Percentiles rank a stretch among this genome's conserved stretches.
Evolutionary conservation across 2,888 invertebrate genomes (phyloP).

Genomic region (Artemia sinica): DNA sequence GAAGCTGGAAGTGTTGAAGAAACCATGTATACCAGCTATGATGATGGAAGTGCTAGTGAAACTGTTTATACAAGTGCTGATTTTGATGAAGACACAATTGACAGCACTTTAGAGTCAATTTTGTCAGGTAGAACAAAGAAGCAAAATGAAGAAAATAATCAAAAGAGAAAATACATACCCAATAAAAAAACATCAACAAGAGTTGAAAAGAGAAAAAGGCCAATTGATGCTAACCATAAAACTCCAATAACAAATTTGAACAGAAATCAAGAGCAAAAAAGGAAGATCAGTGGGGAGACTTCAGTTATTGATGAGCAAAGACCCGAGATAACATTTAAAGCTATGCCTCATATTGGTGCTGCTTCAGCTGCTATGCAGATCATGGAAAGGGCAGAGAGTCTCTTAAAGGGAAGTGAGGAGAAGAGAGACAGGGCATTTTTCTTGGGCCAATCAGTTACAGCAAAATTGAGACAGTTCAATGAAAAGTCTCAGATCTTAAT

Average conservation of each 20-base stretch:
- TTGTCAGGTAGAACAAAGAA: no score
- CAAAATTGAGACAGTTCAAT: neutral
- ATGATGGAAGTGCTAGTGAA: no score
- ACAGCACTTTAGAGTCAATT: no score
- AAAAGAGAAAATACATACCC: no score
- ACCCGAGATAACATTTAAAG: neutral
- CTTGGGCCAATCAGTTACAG: neutral
- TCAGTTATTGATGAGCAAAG: no score
- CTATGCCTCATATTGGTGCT: neutral
- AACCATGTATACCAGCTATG: no score
- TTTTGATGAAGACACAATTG: no score
- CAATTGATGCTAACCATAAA: neutral
- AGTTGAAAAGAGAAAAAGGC: neutral
- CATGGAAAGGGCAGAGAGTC: conserved; percentile 1
- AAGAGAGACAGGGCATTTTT: conserved; percentile 5
- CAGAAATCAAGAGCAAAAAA: no score
- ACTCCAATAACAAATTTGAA: neutral
- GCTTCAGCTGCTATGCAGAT: neutral
- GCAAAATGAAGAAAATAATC: no score
- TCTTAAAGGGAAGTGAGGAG: neutral
- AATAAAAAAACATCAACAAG: conserved; percentile 1
- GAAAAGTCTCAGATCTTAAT: neutral
- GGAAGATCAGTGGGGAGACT: no score
- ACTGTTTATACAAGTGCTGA: no score
- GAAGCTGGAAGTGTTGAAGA: neutral